phyloP scores from a whole-genome alignment of 1,140 invertebrate species.

The Heliconius congener region DNA sequence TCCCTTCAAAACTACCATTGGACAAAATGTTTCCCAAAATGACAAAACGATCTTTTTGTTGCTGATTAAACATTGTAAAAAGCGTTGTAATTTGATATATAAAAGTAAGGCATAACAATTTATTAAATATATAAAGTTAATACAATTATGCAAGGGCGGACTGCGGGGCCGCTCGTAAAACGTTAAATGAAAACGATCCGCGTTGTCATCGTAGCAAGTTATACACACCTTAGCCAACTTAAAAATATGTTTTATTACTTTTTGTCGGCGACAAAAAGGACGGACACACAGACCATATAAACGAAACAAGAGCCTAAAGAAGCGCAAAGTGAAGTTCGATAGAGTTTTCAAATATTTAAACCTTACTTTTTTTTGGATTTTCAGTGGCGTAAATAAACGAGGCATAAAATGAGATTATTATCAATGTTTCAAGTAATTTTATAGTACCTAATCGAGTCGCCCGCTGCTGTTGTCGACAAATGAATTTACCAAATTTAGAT shows the following conservation, averaged over 20 bases:
- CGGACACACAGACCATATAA: constrained; percentile 30
- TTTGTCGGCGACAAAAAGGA: constrained; percentile 32
- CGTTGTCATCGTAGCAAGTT: constrained; percentile 64
- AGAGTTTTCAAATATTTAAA: constrained; percentile 37
- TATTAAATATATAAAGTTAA: constrained; percentile 44
- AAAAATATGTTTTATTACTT: constrained; percentile 57
- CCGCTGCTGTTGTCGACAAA: constrained; percentile 61
- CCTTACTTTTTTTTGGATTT: constrained; percentile 21
- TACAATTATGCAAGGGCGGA: constrained; percentile 43
- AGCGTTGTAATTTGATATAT: constrained; percentile 16
- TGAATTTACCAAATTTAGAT: constrained; percentile 76
- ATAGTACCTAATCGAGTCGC: constrained; percentile 65
- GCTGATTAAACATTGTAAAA: constrained; percentile 16
- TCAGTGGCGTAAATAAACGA: constrained; percentile 38
- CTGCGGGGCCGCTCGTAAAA: constrained; percentile 53
- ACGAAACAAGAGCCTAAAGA: constrained; percentile 32
- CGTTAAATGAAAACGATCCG: constrained; percentile 62
- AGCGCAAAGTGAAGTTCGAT: constrained; percentile 32
- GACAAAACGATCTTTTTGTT: not conserved
- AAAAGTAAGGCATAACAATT: constrained; percentile 40
- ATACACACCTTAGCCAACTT: constrained; percentile 51
- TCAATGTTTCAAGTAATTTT: constrained; percentile 72
- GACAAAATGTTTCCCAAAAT: not conserved
- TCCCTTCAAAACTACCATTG: not conserved
- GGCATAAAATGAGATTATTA: constrained; percentile 46